A percentile compares a stretch with the other conserved stretches of the same genome.
These are phyloP conservation scores for pig (Sus scrofa) DNA, from an alignment of 2,113 vertebrate genomes.

Conservation along the genomic window T2T-Sscrofa CM000818.6:83278001-83278500, in stretches of 20 bases:
- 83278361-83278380: not conserved
- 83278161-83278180: constrained; percentile 72
- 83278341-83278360: not conserved
- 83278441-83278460: not conserved
- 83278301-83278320: not conserved
- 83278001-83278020: constrained; percentile 65
- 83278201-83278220: fast-evolving
- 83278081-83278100: constrained; percentile 83
- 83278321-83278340: not conserved
- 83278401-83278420: not conserved
- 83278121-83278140: constrained; percentile 77
- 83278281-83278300: not conserved
- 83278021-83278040: constrained; percentile 78
- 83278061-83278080: constrained; percentile 81
- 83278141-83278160: constrained; percentile 80
- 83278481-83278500: not conserved
- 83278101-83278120: constrained; percentile 61
- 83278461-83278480: not conserved
- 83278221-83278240: constrained; percentile 72
- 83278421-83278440: not conserved
- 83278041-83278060: constrained; percentile 71
- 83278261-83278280: constrained; percentile 23
- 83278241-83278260: constrained; percentile 76
- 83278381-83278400: not conserved
- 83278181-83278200: constrained; percentile 74